phyloP scores from a whole-genome alignment of 2,113 vertebrate genomes.

The Morone saxatilis region DNA sequence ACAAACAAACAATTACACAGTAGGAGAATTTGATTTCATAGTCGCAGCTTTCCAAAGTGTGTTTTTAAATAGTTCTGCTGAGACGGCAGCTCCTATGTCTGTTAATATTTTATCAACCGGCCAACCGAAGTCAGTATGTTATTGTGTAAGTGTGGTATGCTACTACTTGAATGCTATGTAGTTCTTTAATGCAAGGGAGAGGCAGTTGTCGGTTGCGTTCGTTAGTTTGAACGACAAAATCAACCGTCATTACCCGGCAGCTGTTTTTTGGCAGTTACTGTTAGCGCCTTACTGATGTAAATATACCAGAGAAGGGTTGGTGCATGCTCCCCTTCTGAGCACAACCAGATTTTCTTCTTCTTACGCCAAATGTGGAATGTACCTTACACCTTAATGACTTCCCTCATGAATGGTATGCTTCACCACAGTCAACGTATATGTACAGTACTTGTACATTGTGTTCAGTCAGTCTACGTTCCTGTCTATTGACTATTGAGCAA shows the following conservation, averaged over 20 bases:
- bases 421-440: neutral
- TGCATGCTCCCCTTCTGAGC: neutral
- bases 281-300: too few relatives aligned
- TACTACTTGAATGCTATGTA: neutral
- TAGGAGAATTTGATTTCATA: neutral
- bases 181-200: neutral
- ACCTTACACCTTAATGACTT: neutral
- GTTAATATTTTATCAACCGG: slow-evolving; percentile 34
- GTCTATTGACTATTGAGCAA: neutral
- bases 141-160: slow-evolving; percentile 6
- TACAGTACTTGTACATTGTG: slow-evolving; percentile 1
- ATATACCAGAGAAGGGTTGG: neutral
- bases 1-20: slow-evolving; percentile 1
- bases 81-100: neutral
- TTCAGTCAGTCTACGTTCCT: slow-evolving; percentile 2
- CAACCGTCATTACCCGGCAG: neutral
- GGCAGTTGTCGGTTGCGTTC: neutral
- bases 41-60: neutral
- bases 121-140: slow-evolving; percentile 2
- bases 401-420: neutral
- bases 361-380: slow-evolving; percentile 44
- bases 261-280: neutral
- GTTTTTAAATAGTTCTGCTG: slow-evolving; percentile 16
- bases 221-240: neutral
- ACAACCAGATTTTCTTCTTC: slow-evolving; percentile 74